Percentiles rank a stretch among this genome's conserved stretches.
Evolutionary conservation across 2,888 invertebrate genomes (phyloP).

Genomic region (Mythimna lalbum): DNA sequence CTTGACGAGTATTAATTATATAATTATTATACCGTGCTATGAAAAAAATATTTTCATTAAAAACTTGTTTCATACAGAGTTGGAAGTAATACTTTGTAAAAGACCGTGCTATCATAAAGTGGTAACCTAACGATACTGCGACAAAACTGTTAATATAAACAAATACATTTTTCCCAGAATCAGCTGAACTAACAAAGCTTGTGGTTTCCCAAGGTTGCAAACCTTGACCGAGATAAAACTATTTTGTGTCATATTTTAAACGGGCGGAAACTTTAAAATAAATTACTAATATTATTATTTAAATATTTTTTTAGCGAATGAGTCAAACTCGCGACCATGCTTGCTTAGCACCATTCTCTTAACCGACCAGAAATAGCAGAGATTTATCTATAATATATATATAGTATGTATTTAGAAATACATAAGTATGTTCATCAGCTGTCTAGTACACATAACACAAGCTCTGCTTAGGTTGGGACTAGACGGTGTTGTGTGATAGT

Average conservation of each 20-base stretch:
- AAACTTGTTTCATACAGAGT: neutral
- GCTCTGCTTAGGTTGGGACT: too few relatives aligned
- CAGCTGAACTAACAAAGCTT: slow-evolving; percentile 65
- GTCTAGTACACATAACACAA: too few relatives aligned
- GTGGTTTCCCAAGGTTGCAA: slow-evolving; percentile 50
- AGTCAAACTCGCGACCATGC: neutral
- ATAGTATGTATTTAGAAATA: too few relatives aligned
- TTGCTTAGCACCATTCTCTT: too few relatives aligned
- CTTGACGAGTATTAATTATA: too few relatives aligned
- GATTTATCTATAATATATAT: too few relatives aligned
- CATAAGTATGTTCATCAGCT: too few relatives aligned
- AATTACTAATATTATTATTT: neutral
- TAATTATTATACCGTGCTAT: too few relatives aligned
- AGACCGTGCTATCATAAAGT: neutral
- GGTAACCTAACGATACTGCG: slow-evolving; percentile 16
- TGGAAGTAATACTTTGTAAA: neutral
- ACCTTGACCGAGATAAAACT: slow-evolving; percentile 35
- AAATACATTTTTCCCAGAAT: slow-evolving; percentile 56
- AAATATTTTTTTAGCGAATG: neutral
- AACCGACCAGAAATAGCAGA: neutral
- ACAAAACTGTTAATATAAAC: slow-evolving; percentile 50
- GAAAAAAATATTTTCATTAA: too few relatives aligned
- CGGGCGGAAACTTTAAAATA: neutral
- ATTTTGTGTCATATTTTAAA: slow-evolving; percentile 36
- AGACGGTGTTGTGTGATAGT: too few relatives aligned